Base-by-base conservation (phyloP, 2,888 invertebrate species). In the Eupithecia insigniata region DNA sequence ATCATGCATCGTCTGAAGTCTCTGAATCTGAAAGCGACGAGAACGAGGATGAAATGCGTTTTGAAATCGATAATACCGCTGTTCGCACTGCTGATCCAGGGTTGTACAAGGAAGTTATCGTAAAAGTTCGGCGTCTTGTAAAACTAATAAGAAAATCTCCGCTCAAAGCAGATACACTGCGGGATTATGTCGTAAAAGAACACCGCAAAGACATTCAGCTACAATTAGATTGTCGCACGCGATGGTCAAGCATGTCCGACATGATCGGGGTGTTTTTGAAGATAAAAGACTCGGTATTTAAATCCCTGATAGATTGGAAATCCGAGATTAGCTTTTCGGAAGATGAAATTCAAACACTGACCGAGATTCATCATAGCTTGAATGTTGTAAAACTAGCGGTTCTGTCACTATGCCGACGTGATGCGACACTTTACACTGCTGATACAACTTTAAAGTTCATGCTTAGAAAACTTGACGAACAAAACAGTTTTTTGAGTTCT, bases 21-120 rank as follows among this genome's bases (percentile, higher is more conserved):
- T 66, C 66, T 43, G 66, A 66, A 66, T 46, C 66, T 14, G 66
- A 51, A 51, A 66, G 28, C 32, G 51, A 22, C 14, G 32, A 51
- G 14, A 30, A 64, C 32, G 64, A n/a, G 30, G 36, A 64, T 34
- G 7, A 64, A 16, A 34, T 22, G 22, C 14, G 64, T 32, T 64
- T 36, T 32, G 36, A n/a, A 64, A 34, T 64, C 34, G 64, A 36
- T 30, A 64, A 64, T 22, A 34, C 32, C 61, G 18, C 30, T 30
- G 34, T 64, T 18, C 64, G n/a, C n/a, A n/a, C 39, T 39, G 12
- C 12, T 39, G 39, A 39, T 39, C 39, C 39, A 39, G 39, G 16
- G 39, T 39, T 39, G 39, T 39, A 39, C 39, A 39, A 39, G 39
- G 39, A 39, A 39, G 39, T 39, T 39, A 39, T 12, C 12, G 39